Conservation (phyloP, 2,113 vertebrate species). For the Pedionomus torquatus region DNA sequence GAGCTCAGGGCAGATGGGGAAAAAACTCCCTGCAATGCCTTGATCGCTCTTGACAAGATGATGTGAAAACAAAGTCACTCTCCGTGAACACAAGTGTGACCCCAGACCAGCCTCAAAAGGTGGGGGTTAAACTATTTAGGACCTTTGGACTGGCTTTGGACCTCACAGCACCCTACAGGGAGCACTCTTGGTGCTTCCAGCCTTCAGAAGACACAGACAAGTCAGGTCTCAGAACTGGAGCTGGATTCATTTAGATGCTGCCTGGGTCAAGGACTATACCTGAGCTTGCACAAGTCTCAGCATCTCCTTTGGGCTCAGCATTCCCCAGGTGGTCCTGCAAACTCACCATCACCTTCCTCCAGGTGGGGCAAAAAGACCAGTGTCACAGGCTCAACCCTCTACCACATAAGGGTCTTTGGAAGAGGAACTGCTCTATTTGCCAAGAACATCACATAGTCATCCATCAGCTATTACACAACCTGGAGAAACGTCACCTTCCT, state of each 20-base stretch:
- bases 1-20: accelerated
- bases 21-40: background rate
- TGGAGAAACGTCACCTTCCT: background rate
- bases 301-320: background rate
- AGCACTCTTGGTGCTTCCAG: background rate
- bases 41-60: background rate
- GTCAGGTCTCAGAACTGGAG: background rate
- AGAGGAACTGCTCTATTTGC: background rate
- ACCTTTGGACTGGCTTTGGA: background rate
- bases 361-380: background rate
- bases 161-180: background rate
- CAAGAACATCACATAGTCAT: background rate
- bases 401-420: accelerated
- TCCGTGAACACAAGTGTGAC: background rate
- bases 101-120: background rate
- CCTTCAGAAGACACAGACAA: background rate
- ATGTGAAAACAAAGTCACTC: background rate
- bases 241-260: background rate
- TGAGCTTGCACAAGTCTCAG: background rate
- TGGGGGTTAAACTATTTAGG: background rate
- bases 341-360: background rate
- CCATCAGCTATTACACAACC: background rate
- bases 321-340: background rate
- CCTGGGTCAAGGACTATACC: background rate
- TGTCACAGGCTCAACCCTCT: background rate